Evolutionary conservation across 2,797 vertebrate genomes (phyloP).

Genomic region (Syngnathus rostellatus): DNA sequence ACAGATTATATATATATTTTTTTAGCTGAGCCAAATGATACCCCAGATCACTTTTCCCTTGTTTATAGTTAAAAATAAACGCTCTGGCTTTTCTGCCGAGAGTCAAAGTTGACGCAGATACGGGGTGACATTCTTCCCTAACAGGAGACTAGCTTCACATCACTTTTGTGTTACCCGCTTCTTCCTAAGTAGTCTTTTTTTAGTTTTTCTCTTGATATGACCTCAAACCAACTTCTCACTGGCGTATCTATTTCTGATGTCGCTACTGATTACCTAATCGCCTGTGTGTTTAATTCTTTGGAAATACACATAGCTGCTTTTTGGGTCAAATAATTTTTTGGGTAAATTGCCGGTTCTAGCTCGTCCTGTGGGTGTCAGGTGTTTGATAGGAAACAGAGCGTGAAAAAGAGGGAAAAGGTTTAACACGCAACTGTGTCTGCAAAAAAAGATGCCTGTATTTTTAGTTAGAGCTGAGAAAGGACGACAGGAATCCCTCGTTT

Average conservation of each 20-base stretch:
- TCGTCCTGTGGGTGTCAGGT: slow-evolving; percentile 3
- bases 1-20: not conserved
- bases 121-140: slow-evolving; percentile 21
- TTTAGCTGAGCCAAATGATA: not conserved
- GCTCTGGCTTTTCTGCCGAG: slow-evolving; percentile 18
- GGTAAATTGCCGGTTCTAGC: not conserved
- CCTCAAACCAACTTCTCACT: slow-evolving; percentile 38
- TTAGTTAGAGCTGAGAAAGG: not conserved
- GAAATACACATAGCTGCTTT: slow-evolving; percentile 3
- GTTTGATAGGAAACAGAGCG: slow-evolving; percentile 5
- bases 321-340: not conserved
- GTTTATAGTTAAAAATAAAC: slow-evolving; percentile 12
- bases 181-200: not conserved
- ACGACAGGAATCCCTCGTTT: too few relatives aligned
- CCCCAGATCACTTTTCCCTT: slow-evolving; percentile 7
- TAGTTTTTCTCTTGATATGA: slow-evolving; percentile 21
- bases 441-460: not conserved
- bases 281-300: slow-evolving; percentile 8
- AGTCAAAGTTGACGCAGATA: slow-evolving; percentile 29
- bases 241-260: slow-evolving; percentile 51
- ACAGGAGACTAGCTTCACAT: slow-evolving; percentile 15
- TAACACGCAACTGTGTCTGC: not conserved
- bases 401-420: not conserved
- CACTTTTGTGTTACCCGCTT: slow-evolving; percentile 13
- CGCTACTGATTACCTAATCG: slow-evolving; percentile 52